Conservation (phyloP, 2,797 vertebrate species). For the Pampus argenteus region DNA sequence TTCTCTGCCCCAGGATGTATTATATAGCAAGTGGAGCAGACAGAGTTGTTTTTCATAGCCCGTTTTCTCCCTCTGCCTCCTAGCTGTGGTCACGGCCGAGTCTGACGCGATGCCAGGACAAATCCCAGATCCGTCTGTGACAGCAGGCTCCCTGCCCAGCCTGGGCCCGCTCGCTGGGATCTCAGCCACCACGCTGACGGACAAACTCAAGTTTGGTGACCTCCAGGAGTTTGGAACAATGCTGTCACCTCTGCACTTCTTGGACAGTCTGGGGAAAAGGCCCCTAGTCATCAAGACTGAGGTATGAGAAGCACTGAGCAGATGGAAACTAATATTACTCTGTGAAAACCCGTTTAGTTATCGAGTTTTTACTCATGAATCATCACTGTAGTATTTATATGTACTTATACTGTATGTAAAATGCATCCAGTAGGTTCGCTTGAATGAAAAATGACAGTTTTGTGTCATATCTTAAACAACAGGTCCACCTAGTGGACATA, state of each 20-base stretch:
- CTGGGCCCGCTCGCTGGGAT: constrained; percentile 92
- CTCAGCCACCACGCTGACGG: constrained; percentile 89
- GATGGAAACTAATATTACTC: background rate
- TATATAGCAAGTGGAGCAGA: constrained; percentile 9
- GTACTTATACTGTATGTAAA: background rate
- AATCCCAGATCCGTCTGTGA: constrained; percentile 95
- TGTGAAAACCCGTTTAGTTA: background rate
- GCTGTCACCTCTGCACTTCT: constrained; percentile 93
- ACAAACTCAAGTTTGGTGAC: constrained; percentile 92
- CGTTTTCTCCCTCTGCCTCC: constrained; percentile 51
- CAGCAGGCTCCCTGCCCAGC: constrained; percentile 91
- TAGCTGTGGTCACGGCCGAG: constrained; percentile 84
- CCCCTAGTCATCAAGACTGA: constrained; percentile 92
- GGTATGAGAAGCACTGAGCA: constrained; percentile 77
- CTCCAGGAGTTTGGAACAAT: constrained; percentile 93
- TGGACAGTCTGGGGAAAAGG: constrained; percentile 93
- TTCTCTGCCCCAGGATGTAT: background rate
- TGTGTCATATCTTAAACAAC: constrained; percentile 43
- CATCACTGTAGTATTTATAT: no score
- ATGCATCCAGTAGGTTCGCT: background rate
- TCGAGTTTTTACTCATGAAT: constrained; percentile 3
- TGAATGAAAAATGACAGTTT: background rate
- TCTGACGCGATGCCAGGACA: constrained; percentile 97
- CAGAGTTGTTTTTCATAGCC: constrained; percentile 30
- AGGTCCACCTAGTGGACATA: constrained; percentile 71